Percentiles rank a stretch among this genome's conserved stretches.
phyloP scores from a whole-genome alignment of 2,113 vertebrate genomes.

The Microtus pennsylvanicus region DNA sequence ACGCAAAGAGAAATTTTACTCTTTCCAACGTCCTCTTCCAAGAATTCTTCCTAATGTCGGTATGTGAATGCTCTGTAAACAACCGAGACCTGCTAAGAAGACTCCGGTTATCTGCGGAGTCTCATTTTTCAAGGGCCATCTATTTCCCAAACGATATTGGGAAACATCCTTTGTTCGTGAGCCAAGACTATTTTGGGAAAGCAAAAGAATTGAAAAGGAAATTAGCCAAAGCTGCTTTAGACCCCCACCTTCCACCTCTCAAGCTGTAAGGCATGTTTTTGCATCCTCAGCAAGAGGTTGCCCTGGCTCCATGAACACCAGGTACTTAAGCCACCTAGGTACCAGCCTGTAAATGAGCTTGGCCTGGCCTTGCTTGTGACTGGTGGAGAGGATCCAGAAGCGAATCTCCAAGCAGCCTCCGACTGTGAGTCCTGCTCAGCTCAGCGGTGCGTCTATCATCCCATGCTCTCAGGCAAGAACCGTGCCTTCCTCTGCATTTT shows the following conservation, averaged over 20 bases:
- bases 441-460: not conserved
- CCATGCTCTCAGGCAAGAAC: not conserved
- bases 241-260: not conserved
- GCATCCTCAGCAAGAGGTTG: not conserved
- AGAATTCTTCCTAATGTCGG: not conserved
- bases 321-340: not conserved
- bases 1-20: conserved; percentile 14
- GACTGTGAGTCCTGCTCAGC: not conserved
- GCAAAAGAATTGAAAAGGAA: not conserved
- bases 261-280: not conserved
- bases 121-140: conserved; percentile 22
- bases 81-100: not conserved
- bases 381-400: not conserved
- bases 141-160: not conserved
- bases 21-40: not conserved
- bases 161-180: conserved; percentile 14
- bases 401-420: not conserved
- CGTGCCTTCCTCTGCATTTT: conserved; percentile 8
- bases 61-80: not conserved
- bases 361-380: not conserved
- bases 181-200: not conserved
- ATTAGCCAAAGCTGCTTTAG: not conserved
- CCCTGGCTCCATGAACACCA: not conserved
- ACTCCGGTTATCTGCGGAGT: not conserved
- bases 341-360: not conserved